phyloP scores from a whole-genome alignment of 2,113 vertebrate genomes.

The Petromus typicus region DNA sequence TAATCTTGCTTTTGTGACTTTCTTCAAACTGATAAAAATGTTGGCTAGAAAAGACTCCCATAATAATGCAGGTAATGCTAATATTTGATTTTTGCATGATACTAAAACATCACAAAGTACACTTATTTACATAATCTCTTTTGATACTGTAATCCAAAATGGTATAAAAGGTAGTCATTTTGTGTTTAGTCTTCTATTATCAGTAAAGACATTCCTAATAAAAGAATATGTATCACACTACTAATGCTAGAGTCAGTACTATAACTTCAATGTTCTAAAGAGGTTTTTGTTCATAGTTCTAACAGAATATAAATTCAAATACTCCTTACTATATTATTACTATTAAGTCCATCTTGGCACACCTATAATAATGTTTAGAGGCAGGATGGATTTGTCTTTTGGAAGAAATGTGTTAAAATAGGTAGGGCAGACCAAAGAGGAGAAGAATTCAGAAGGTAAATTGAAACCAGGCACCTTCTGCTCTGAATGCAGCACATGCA shows the following conservation, averaged over 20 bases:
- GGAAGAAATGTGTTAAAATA: neutral
- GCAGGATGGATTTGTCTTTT: neutral
- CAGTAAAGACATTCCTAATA: slow-evolving; percentile 3
- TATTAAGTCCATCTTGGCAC: neutral
- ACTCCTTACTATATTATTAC: neutral
- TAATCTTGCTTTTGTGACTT: slow-evolving; percentile 71
- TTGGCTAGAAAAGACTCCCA: slow-evolving; percentile 22
- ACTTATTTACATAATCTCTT: slow-evolving; percentile 5
- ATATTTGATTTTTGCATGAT: slow-evolving; percentile 61
- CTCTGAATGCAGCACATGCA: neutral
- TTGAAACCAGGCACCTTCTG: neutral
- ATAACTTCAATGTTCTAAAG: neutral
- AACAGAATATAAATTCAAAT: slow-evolving; percentile 38
- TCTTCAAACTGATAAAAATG: slow-evolving; percentile 69
- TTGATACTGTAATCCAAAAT: slow-evolving; percentile 15
- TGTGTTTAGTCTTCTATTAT: neutral
- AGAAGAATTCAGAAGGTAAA: neutral
- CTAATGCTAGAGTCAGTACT: neutral
- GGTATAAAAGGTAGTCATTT: neutral
- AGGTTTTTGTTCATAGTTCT: slow-evolving; percentile 19
- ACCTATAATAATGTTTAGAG: slow-evolving; percentile 10
- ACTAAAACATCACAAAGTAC: slow-evolving; percentile 18
- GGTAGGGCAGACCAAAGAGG: neutral
- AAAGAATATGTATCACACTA: neutral
- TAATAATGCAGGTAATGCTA: slow-evolving; percentile 59